These are phyloP conservation scores for Ptychadena robeensis DNA, from an alignment of 2,797 vertebrate genomes.

Conservation along the genomic window DNA sequence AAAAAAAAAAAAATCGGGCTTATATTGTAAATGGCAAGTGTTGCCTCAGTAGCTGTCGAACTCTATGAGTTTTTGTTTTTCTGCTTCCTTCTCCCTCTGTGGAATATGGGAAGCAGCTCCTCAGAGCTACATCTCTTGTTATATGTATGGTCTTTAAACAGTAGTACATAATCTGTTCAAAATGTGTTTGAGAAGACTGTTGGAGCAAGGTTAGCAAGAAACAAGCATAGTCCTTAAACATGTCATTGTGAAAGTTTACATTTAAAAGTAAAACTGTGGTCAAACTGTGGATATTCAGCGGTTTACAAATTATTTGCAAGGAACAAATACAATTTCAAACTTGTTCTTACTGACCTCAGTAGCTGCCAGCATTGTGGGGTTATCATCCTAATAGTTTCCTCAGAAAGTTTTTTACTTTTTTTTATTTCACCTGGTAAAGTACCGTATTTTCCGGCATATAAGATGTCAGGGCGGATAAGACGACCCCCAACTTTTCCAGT, in stretches of 20 bases:
- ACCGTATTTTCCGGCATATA: no score
- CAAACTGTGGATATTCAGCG: not conserved
- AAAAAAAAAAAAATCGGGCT: slow-evolving; percentile 90
- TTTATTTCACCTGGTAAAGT: no score
- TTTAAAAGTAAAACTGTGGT: slow-evolving; percentile 33
- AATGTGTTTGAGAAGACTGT: slow-evolving; percentile 82
- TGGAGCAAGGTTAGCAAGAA: slow-evolving; percentile 74
- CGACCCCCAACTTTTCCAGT: no score
- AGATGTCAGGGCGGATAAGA: no score
- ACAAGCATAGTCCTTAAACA: slow-evolving; percentile 71
- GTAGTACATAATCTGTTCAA: slow-evolving; percentile 91
- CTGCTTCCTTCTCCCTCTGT: slow-evolving; percentile 79
- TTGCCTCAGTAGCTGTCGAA: slow-evolving; percentile 99
- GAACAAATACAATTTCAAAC: not conserved
- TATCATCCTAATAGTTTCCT: not conserved
- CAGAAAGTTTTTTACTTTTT: no score
- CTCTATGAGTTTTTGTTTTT: slow-evolving; percentile 98
- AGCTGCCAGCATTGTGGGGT: not conserved
- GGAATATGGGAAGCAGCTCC: slow-evolving; percentile 85
- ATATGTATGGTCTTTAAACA: slow-evolving; percentile 86
- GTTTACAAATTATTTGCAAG: not conserved
- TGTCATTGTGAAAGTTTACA: slow-evolving; percentile 76
- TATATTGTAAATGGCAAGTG: slow-evolving; percentile 99
- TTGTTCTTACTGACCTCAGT: not conserved
- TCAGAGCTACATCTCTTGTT: slow-evolving; percentile 90